Percentiles rank a stretch among this genome's conserved stretches.
phyloP scores from a whole-genome alignment of 2,888 invertebrate genomes.

The Arctia plantaginis region DNA sequence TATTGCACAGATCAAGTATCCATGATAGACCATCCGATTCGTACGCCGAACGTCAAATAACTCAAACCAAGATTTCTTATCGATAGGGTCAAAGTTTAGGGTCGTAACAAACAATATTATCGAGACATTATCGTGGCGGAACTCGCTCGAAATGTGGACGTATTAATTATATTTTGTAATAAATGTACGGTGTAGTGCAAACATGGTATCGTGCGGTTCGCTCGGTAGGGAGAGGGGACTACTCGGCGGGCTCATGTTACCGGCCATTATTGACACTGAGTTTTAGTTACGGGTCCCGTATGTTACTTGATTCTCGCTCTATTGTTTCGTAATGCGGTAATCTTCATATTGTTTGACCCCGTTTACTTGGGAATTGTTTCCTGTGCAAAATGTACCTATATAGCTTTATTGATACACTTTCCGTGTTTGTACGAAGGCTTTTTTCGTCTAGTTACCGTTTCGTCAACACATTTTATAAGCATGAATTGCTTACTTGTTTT shows the following conservation, averaged over 20 bases:
- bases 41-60: slow-evolving; percentile 73
- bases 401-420: slow-evolving; percentile 5
- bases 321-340: slow-evolving; percentile 20
- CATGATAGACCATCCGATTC: slow-evolving; percentile 65
- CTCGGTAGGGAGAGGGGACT: slow-evolving; percentile 39
- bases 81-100: slow-evolving; percentile 66
- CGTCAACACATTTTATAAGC: background rate
- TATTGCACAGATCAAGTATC: slow-evolving; percentile 66
- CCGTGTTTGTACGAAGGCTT: background rate
- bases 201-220: slow-evolving; percentile 32
- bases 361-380: slow-evolving; percentile 17
- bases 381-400: background rate
- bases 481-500: background rate
- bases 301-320: slow-evolving; percentile 28
- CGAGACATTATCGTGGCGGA: slow-evolving; percentile 71
- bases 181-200: slow-evolving; percentile 62
- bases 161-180: slow-evolving; percentile 65
- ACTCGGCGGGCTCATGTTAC: slow-evolving; percentile 43
- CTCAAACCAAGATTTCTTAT: slow-evolving; percentile 58
- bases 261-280: slow-evolving; percentile 22
- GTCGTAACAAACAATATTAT: slow-evolving; percentile 80
- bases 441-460: background rate
- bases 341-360: slow-evolving; percentile 13
- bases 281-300: slow-evolving; percentile 45
- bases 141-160: slow-evolving; percentile 50